Percentiles rank a stretch among this genome's conserved stretches.
These are phyloP conservation scores for Thereva nobilitata DNA, from an alignment of 2,888 invertebrate species.

Conservation along the genomic window DNA sequence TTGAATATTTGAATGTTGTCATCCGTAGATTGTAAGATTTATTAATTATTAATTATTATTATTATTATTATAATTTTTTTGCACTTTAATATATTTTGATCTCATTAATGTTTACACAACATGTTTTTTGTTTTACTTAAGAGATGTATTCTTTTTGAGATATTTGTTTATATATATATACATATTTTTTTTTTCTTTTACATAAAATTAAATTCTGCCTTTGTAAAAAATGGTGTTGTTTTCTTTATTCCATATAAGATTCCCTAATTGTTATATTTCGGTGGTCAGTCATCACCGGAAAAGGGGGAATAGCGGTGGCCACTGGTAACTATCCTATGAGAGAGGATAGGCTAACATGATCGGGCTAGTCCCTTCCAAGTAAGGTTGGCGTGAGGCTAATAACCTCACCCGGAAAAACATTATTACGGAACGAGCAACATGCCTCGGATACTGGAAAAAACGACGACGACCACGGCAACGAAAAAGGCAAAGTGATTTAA, in stretches of 20 bases:
- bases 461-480: no score
- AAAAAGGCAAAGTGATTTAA: no score
- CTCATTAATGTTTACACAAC: constrained; percentile 37
- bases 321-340: no score
- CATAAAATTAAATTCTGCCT: constrained; percentile 33
- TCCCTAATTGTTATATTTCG: neutral
- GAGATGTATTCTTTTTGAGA: constrained; percentile 27
- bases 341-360: no score
- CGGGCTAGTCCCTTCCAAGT: no score
- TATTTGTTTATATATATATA: neutral
- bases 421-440: no score
- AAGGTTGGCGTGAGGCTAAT: no score
- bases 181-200: constrained; percentile 23
- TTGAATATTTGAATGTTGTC: constrained; percentile 40
- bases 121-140: constrained; percentile 33
- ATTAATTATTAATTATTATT: constrained; percentile 21
- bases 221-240: constrained; percentile 11
- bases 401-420: no score
- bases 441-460: no score
- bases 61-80: constrained; percentile 25
- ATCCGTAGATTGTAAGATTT: neutral
- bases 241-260: neutral
- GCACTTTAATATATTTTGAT: constrained; percentile 41
- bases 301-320: no score
- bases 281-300: no score